Conservation (phyloP, 2,797 vertebrate genomes). For the Molossus molossus region DNA sequence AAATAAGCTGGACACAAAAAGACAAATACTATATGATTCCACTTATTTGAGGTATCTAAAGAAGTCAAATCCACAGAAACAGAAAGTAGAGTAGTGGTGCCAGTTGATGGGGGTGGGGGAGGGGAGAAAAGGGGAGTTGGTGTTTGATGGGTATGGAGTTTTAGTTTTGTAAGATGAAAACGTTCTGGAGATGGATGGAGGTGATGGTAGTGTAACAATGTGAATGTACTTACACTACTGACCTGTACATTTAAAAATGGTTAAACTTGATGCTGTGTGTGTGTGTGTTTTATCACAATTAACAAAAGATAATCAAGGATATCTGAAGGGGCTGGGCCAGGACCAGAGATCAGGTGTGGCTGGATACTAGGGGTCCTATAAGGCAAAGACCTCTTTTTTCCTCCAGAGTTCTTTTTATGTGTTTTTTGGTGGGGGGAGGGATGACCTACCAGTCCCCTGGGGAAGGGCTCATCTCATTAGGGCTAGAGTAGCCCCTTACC, state of each 20-base stretch:
- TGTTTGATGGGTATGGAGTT: neutral
- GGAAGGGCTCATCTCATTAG: neutral
- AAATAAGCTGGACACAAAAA: neutral
- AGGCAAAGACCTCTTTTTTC: constrained; percentile 6
- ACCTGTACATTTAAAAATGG: neutral
- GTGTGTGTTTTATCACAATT: constrained; percentile 5
- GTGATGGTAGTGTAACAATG: no score
- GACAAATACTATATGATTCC: neutral
- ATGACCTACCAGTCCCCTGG: neutral
- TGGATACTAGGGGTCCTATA: neutral
- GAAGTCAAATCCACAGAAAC: neutral
- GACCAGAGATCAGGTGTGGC: neutral
- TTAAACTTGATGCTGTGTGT: neutral
- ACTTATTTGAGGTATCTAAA: neutral
- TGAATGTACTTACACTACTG: neutral
- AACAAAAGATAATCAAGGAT: neutral
- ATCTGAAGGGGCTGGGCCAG: neutral
- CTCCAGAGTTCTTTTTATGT: neutral
- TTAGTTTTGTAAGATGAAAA: neutral
- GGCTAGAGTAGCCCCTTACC: neutral
- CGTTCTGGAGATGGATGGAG: neutral
- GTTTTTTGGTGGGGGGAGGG: no score
- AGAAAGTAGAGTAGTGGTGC: neutral
- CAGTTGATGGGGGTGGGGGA: no score
- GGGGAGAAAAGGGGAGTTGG: neutral